Conservation (phyloP, 2,797 vertebrate genomes). For the Nannoperca australis region DNA sequence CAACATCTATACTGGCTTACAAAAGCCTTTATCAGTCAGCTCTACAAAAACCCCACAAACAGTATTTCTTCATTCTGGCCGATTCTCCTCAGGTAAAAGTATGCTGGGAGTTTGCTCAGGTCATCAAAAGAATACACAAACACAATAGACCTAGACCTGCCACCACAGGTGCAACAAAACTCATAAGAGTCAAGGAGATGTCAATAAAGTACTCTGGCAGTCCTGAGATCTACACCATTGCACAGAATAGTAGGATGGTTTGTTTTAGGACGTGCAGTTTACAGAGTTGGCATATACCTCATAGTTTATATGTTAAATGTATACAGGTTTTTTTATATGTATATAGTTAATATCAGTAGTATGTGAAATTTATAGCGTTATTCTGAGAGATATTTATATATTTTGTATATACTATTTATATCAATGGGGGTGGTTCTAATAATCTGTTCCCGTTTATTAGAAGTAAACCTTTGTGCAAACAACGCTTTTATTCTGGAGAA, state of each 20-base stretch:
- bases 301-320: not conserved
- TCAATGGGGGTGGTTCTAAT: not conserved
- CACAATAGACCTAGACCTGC: not conserved
- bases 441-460: not conserved
- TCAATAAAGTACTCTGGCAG: not conserved
- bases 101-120: not conserved
- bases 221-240: not conserved
- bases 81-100: not conserved
- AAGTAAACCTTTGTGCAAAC: not conserved
- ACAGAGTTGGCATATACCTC: not conserved
- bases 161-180: not conserved
- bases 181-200: not conserved
- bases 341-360: not conserved
- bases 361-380: not conserved
- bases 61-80: not conserved
- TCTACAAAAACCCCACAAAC: not conserved
- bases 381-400: not conserved
- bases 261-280: not conserved
- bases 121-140: not conserved
- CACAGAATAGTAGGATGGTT: not conserved
- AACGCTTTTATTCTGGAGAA: conserved; percentile 50
- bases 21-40: not conserved
- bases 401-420: not conserved
- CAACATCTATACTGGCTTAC: not conserved
- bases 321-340: not conserved